phyloP scores from a whole-genome alignment of 1,140 invertebrate genomes.

The Temnothorax nylanderi region DNA sequence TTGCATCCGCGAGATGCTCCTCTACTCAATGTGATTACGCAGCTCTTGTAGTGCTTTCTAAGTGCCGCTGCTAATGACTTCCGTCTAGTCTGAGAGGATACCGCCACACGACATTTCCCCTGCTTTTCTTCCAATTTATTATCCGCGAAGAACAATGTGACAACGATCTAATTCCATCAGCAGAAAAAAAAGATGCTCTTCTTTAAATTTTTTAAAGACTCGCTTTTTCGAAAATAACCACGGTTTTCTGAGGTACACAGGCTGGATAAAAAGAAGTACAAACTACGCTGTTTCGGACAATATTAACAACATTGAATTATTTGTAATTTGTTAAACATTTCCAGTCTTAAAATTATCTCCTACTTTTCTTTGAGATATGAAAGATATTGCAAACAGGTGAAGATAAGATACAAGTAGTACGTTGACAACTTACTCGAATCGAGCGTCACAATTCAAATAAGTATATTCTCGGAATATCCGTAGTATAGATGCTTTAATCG shows the following conservation, averaged over 20 bases:
- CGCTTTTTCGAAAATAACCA: background rate
- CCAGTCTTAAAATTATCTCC: background rate
- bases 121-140: background rate
- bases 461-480: background rate
- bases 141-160: background rate
- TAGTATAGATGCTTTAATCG: background rate
- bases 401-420: background rate
- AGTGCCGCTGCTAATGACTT: slow-evolving; percentile 37
- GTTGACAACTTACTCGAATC: background rate
- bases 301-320: background rate
- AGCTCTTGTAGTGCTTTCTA: slow-evolving; percentile 18
- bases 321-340: background rate
- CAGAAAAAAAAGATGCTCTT: background rate
- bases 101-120: background rate
- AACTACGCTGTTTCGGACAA: background rate
- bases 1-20: background rate
- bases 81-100: background rate
- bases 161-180: background rate
- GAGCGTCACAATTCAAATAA: background rate
- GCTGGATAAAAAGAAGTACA: background rate
- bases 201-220: background rate
- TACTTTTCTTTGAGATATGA: background rate
- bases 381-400: background rate
- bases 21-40: slow-evolving; percentile 15
- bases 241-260: background rate